Conservation (phyloP, 2,797 vertebrate species). For the Dicrostonyx torquatus region DNA sequence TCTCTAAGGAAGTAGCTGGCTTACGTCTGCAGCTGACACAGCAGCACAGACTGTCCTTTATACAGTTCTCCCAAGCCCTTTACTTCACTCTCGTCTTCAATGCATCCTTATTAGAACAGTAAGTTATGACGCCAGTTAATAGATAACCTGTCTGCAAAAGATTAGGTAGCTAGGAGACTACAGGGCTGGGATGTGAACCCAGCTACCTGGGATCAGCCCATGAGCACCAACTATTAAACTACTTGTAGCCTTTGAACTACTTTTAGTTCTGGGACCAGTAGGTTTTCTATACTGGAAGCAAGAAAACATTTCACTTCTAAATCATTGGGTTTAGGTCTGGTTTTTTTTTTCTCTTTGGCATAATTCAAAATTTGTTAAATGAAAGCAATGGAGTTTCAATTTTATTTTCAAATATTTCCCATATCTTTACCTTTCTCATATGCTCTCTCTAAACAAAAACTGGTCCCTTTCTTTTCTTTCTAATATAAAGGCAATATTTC, state of each 20-base stretch:
- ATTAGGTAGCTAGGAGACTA: constrained; percentile 12
- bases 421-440: constrained; percentile 55
- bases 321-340: background rate
- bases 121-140: constrained; percentile 39
- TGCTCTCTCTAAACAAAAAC: constrained; percentile 52
- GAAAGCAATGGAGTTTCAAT: constrained; percentile 69
- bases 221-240: background rate
- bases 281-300: constrained; percentile 1
- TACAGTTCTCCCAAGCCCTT: background rate
- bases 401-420: constrained; percentile 67
- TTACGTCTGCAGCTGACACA: background rate
- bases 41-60: background rate
- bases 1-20: background rate
- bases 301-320: constrained; percentile 55
- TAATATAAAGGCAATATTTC: background rate
- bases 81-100: constrained; percentile 7
- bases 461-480: background rate
- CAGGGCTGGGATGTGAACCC: constrained; percentile 35
- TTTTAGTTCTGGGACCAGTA: background rate
- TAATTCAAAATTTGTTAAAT: constrained; percentile 58
- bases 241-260: background rate
- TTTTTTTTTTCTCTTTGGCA: background rate
- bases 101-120: constrained; percentile 53
- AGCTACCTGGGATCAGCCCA: background rate
- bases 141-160: constrained; percentile 44